Evolutionary conservation across 1,140 invertebrate genomes (phyloP), one percentile per base, ranked within the genome.

Genomic region (Plutomurus gul): DNA sequence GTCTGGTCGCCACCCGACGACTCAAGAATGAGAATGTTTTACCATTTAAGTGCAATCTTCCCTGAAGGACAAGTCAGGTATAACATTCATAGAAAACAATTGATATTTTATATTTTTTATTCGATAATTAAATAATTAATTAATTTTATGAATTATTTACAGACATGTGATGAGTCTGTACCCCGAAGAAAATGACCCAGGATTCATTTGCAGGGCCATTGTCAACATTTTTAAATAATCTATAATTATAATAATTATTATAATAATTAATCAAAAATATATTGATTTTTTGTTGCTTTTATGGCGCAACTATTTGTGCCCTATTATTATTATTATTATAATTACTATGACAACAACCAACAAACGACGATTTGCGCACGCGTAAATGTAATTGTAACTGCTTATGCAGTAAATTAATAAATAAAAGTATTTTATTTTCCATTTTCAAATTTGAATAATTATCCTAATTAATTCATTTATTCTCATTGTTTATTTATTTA

Each of bases 191-290:
- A 94, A 91, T 1, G 93, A 96, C 86, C 91, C 95, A 0, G 92
- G 96, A 84, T 92, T 92, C 84, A 93, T 97, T 81, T 97, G 95
- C 87, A 92, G 93, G 39, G 91, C 93, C 76, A 95, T 97, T 81
- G 87, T 96, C 74, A 88, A 89, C 25, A 91, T 93, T 88, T 93
- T 92, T 87, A 82, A 80, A 36, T 82, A 73, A 80, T 16, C 27
- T 20, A 36, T 10, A 56, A 1, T 18, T 56, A 18, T 18, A 75
- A 36, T 13, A 75, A 16, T n/a, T 30, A 20, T 4, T 18, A 36
- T 56, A 56, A 36, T n/a, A 20, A 49, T 16, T 47, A 56, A 20
- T 7, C 16, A 73, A 43, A 40, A 8, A 43, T 16, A 37, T 75
- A 16, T 30, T 75, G 30, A 51, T 56, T 36, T 4, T 78, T 72